Base-by-base conservation (phyloP, 2,888 invertebrate genomes). In the Sialis lutaria region DNA sequence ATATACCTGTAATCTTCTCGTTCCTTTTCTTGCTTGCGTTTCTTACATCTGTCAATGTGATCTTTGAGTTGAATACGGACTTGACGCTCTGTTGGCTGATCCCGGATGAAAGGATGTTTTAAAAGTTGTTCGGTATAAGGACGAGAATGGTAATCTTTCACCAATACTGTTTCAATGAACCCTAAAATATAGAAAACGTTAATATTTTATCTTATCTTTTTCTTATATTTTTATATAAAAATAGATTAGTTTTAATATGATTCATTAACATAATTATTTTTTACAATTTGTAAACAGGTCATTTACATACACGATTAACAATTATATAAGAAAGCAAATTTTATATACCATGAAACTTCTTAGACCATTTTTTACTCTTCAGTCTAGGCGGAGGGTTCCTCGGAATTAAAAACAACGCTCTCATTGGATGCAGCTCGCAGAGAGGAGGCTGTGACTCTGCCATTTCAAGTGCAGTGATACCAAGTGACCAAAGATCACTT, bases 401-500 rank as follows among this genome's bases (percentile, higher is more conserved):
- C 55, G 97, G 97, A 67, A 97, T 97, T 58, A 98, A 80, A 70
- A 97, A 98, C 55, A 97, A 76, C 54, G 97, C 97, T 64, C 97
- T 77, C 98, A 99, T 99, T 30, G 98, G 98, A 74, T 98, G 98
- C 66, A 98, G 79, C 74, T 98, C 97, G 73, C 97, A 99, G 50
- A 99, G 77, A 37, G 98, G 96, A 52, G 97, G 97, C 69, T 96
- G 95, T 59, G 93, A 93, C 72, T 99, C 98, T 49, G 98, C 97
- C 98, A 99, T 99, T 75, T 99, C 98, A 53, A 99, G 75, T 45
- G 97, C 93, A 49, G 97, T 98, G 61, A 99, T 99, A 59, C 97
- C 90, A 54, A 88, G 72, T 43, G 87, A 88, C 88, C 88, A 89
- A 51, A 90, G 73, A 68, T 90, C 90, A 57, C 87, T 88, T 58